These are phyloP conservation scores for Ophion costatus DNA, from an alignment of 2,888 invertebrate genomes.

Conservation along the genomic window DNA sequence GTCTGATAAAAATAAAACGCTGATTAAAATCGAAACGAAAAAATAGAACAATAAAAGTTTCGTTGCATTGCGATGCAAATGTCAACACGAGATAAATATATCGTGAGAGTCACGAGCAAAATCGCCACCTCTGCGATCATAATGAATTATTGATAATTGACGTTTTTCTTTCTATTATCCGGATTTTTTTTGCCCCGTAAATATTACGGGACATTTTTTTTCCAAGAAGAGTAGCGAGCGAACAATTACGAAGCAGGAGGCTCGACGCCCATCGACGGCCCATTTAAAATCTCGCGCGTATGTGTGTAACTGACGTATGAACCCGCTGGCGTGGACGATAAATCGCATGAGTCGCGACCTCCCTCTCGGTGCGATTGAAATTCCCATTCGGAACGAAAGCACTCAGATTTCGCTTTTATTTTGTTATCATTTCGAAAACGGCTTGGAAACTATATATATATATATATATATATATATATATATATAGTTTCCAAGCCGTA, in stretches of 20 bases:
- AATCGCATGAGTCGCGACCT: slow-evolving; percentile 29
- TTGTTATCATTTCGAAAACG: slow-evolving; percentile 44
- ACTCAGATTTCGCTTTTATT: slow-evolving; percentile 54
- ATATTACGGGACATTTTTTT: slow-evolving; percentile 1
- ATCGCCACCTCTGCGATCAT: neutral
- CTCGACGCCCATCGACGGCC: neutral
- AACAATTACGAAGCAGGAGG: neutral
- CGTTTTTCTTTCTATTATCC: neutral
- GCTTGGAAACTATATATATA: neutral
- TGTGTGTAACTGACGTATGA: neutral
- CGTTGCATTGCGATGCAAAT: too few relatives aligned
- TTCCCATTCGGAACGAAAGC: slow-evolving; percentile 45
- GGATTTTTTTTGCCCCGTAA: neutral
- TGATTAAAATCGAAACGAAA: too few relatives aligned
- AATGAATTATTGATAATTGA: neutral
- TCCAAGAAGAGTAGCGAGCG: neutral
- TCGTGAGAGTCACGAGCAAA: neutral
- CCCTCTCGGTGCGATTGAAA: slow-evolving; percentile 35
- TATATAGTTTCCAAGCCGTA: too few relatives aligned
- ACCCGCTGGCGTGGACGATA: neutral
- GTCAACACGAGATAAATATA: too few relatives aligned
- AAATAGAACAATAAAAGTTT: too few relatives aligned
- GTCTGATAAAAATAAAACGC: too few relatives aligned
- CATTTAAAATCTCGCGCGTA: neutral
- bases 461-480: neutral